Base-by-base conservation (phyloP, 2,797 vertebrate genomes). In the Chelidonichthys spinosus region DNA sequence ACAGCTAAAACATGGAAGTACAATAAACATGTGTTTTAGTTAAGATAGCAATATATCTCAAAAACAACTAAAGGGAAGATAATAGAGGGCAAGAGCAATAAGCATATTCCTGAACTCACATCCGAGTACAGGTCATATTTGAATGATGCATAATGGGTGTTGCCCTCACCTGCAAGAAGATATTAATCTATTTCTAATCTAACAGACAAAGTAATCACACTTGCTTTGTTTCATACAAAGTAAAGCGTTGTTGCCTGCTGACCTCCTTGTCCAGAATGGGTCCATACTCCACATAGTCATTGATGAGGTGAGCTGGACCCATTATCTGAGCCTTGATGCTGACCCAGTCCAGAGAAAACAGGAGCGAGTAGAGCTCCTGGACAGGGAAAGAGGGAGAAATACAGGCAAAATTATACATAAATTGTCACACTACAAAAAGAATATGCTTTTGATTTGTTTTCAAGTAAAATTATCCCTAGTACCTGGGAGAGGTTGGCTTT, bases 271-370 rank as follows among this genome's bases (percentile, higher is more conserved):
- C 96, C 81, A 99, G 87, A 75, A 97, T 89, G 76, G 94, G 88
- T 74, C 96, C 94, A 18, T 97, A 95, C 89, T 96, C 96, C 81
- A 97, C 92, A 49, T 97, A 98, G 90, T 99, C 98, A 75, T 97
- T 97, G 91, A 99, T 98, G 79, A 99, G 94, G 74, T 97, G 96
- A 67, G 97, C 96, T 58, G 97, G 94, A 18, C 98, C 97, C 92
- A 98, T 94, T 6, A 97, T 84, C 87, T 90, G 92, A 25, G 96
- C 95, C 92, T 99, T 99, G 78, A 94, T 93, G 91, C 94, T 96
- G 89, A 99, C 95, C 98, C 98, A 99, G 55, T 98, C 96, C 88
- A 99, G 91, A 32, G 98, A 99, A 90, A 99, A 98, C 95, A 99
- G 94, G 74, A 99, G 95, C 4, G 94, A 91, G 88, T 87, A 87